Percentiles rank a stretch among this genome's conserved stretches.
phyloP scores from a whole-genome alignment of 2,797 vertebrate species.

The Pangasius macronema region DNA sequence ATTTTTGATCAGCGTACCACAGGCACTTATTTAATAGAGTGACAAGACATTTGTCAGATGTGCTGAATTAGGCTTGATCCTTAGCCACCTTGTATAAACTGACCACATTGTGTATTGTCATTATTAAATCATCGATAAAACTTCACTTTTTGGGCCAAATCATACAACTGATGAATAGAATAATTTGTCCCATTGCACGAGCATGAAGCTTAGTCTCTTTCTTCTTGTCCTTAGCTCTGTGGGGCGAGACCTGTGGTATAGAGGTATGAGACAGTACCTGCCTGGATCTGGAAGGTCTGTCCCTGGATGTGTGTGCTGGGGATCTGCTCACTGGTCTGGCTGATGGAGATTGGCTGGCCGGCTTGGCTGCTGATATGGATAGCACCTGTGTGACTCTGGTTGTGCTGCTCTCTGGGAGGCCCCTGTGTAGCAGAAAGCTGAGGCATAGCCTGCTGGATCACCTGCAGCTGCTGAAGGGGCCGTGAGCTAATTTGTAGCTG shows the following conservation, averaged over 20 bases:
- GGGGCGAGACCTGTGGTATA: slow-evolving; percentile 72
- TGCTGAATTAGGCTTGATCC: neutral
- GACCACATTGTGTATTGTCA: neutral
- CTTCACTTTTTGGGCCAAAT: neutral
- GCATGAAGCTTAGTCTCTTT: neutral
- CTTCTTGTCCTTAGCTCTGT: slow-evolving; percentile 54
- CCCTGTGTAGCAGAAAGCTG: slow-evolving; percentile 64
- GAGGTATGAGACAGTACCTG: slow-evolving; percentile 74
- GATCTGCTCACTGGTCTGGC: slow-evolving; percentile 75
- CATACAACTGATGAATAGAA: neutral
- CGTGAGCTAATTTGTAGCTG: slow-evolving; percentile 72
- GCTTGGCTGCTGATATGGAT: slow-evolving; percentile 71
- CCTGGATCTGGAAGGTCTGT: slow-evolving; percentile 80
- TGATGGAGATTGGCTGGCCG: slow-evolving; percentile 75
- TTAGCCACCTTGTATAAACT: neutral
- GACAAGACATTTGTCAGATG: neutral
- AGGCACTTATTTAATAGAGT: neutral
- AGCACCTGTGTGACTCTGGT: slow-evolving; percentile 68
- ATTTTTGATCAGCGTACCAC: neutral
- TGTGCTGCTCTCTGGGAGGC: slow-evolving; percentile 65
- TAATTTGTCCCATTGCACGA: neutral
- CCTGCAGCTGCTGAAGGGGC: slow-evolving; percentile 69
- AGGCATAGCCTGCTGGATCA: slow-evolving; percentile 63
- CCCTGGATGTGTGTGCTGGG: slow-evolving; percentile 74
- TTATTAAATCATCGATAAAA: neutral